Percentiles rank a stretch among this genome's conserved stretches.
Conservation (phyloP, 1,140 invertebrate genomes). For the Hetaerina americana region DNA sequence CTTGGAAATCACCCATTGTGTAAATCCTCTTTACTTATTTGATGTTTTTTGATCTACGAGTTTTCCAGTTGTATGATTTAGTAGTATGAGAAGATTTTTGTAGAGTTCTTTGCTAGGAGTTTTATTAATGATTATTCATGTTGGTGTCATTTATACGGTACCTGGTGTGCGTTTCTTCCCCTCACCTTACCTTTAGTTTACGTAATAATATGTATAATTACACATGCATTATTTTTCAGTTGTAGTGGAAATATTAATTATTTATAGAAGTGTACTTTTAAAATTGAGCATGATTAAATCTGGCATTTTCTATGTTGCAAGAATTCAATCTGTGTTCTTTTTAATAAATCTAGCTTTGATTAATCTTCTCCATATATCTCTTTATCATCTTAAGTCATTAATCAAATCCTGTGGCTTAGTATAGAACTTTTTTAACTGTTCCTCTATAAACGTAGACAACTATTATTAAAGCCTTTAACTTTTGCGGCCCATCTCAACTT, state of each 20-base stretch:
- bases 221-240: not conserved
- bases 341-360: not conserved
- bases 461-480: not conserved
- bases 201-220: conserved; percentile 1
- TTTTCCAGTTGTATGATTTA: not conserved
- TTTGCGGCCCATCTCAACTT: not conserved
- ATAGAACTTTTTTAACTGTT: conserved; percentile 1
- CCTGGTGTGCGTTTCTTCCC: not conserved
- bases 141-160: not conserved
- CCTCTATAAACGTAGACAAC: not conserved
- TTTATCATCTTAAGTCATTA: conserved; percentile 1
- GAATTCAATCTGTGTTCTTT: not conserved
- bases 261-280: not conserved
- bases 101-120: not conserved
- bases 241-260: conserved; percentile 1
- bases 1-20: not conserved
- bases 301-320: not conserved
- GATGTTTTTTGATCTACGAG: not conserved
- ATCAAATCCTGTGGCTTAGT: not conserved
- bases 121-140: not conserved
- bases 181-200: not conserved
- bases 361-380: not conserved
- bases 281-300: not conserved
- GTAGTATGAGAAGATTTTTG: not conserved
- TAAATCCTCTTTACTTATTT: not conserved